Evolutionary conservation across 2,888 invertebrate genomes (phyloP).

Genomic region (Tinea pellionella): DNA sequence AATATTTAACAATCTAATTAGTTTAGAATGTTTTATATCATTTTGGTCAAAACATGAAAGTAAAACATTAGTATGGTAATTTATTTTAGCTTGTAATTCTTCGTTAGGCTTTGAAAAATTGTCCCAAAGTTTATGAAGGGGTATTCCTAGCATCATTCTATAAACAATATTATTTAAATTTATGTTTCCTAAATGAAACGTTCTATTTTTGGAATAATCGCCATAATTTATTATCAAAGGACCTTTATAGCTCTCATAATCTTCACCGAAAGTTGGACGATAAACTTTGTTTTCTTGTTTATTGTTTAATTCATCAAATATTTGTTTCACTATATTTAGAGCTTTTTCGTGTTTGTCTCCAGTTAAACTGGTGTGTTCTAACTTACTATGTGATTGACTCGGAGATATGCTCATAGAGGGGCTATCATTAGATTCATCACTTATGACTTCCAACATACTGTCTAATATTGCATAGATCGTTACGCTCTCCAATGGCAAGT

Average conservation of each 20-base stretch:
- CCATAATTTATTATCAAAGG: slow-evolving; percentile 48
- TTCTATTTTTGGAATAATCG: slow-evolving; percentile 39
- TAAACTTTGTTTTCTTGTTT: slow-evolving; percentile 40
- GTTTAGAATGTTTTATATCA: slow-evolving; percentile 46
- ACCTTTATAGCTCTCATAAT: slow-evolving; percentile 43
- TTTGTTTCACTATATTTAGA: slow-evolving; percentile 35
- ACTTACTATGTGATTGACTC: neutral
- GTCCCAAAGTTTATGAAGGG: slow-evolving; percentile 44
- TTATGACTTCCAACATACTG: slow-evolving; percentile 38
- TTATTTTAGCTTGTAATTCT: slow-evolving; percentile 44
- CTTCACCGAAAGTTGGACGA: slow-evolving; percentile 47
- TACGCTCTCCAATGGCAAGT: slow-evolving; percentile 44
- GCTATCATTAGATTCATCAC: slow-evolving; percentile 18
- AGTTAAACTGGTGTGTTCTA: neutral
- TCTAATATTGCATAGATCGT: slow-evolving; percentile 47
- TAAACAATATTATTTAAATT: slow-evolving; percentile 43
- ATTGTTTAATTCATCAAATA: slow-evolving; percentile 41
- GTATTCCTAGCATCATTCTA: slow-evolving; percentile 39
- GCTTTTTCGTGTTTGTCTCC: slow-evolving; percentile 32
- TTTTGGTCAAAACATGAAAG: slow-evolving; percentile 49
- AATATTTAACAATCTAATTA: slow-evolving; percentile 46
- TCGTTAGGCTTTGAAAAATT: slow-evolving; percentile 27
- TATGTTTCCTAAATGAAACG: slow-evolving; percentile 48
- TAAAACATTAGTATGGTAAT: slow-evolving; percentile 50
- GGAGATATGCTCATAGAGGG: neutral